Percentiles rank a stretch among this genome's conserved stretches.
These are phyloP conservation scores for Tetranychus piercei DNA, from an alignment of 2,888 invertebrate species.

Conservation along the genomic window DNA sequence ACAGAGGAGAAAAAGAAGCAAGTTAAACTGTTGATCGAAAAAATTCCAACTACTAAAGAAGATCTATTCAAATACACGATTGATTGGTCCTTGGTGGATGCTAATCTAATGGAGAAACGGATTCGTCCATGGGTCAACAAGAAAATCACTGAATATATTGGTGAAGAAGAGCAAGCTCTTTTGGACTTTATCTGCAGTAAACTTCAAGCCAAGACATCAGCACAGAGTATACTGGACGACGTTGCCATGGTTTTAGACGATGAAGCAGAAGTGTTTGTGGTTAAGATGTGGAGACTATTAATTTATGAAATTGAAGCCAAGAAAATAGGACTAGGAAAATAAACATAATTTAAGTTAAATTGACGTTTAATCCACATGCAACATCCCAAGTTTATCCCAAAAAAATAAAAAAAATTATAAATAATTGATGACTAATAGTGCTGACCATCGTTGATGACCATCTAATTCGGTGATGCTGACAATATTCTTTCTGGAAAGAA, in stretches of 20 bases:
- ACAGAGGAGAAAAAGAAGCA: constrained; percentile 82
- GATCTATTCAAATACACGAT: constrained; percentile 84
- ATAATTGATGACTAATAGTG: neutral
- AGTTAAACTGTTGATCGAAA: constrained; percentile 90
- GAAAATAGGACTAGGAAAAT: constrained; percentile 68
- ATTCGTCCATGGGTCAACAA: constrained; percentile 99
- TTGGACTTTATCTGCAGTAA: constrained; percentile 99
- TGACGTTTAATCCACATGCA: neutral
- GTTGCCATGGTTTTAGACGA: constrained; percentile 99
- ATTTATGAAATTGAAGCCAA: constrained; percentile 99
- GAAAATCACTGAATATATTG: constrained; percentile 97
- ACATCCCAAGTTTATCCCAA: neutral
- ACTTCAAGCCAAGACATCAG: constrained; percentile 76
- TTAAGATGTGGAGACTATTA: constrained; percentile 98
- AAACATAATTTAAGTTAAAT: constrained; percentile 8
- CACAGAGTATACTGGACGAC: constrained; percentile 87
- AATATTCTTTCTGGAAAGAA: neutral
- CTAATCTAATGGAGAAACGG: constrained; percentile 74
- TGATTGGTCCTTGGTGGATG: constrained; percentile 65
- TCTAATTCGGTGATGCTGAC: neutral
- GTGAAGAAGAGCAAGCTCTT: constrained; percentile 90
- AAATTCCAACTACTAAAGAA: constrained; percentile 92
- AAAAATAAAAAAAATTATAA: neutral
- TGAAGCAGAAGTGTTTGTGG: constrained; percentile 98
- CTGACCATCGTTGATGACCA: neutral